Evolutionary conservation across 2,888 invertebrate species (phyloP), one percentile per base, ranked within the genome.

Genomic region (Melanostoma mellinum): DNA sequence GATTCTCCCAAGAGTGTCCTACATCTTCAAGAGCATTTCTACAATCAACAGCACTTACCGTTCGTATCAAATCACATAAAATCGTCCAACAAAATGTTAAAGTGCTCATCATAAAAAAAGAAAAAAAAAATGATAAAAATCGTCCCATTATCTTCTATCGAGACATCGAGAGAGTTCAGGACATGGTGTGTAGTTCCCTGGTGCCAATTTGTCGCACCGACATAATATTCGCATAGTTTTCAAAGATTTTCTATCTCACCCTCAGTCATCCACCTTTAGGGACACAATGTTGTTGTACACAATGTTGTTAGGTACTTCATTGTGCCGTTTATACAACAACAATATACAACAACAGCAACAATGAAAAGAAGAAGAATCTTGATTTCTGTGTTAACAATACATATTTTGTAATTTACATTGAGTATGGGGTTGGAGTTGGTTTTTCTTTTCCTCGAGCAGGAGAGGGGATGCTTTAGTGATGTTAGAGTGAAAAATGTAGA

Each of bases 31-130:
- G 20, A 38, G 8, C 46, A 68, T 75, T 67, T 42, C 10, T 10
- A 68, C 68, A 68, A 76, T 61, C 60, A 69, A 76, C 76, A 91
- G 89, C 44, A 65, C 67, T 82, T 73, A 68, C 61, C 56, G 60
- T 55, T 60, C 53, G 60, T 61, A 73, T 73, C 61, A 68, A 79
- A 79, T 73, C 78, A 53, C 72, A 73, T 79, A 73, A 73, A 73
- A 68, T 68, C 73, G 48, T 67, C 73, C 67, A 61, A 77, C 67
- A 72, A 38, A 72, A 60, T 55, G 52, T 32, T 61, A 36, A 58
- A 73, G 60, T 55, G 53, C 60, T 73, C 58, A 48, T 73, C 72
- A 71, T 72, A 50, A 69, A 72, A 78, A 67, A 78, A 56, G 32
- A 33, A 40, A 5, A 40, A 42, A 58, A 58, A 6, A 8, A 42